Percentiles rank a stretch among this genome's conserved stretches.
phyloP scores from a whole-genome alignment of 92 coral and sea anemone genomes.

The Virgularia gustaviana region DNA sequence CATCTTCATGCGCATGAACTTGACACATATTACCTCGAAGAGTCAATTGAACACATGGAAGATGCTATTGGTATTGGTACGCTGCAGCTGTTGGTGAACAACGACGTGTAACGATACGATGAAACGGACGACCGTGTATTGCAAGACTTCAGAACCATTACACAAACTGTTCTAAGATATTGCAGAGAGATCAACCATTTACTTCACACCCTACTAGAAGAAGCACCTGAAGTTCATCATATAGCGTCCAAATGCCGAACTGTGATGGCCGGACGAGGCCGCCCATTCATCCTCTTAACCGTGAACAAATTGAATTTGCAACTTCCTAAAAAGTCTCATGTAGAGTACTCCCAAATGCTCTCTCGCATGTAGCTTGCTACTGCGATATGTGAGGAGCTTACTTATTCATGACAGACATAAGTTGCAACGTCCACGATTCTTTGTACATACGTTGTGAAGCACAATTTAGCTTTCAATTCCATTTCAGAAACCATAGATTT shows the following conservation, averaged over 20 bases:
- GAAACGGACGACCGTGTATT: background rate
- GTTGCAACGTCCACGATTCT: no score
- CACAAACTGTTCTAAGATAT: background rate
- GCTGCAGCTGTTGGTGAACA: slow-evolving; percentile 1
- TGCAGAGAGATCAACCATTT: background rate
- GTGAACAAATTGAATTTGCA: slow-evolving; percentile 55
- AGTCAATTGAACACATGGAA: background rate
- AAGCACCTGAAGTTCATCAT: background rate
- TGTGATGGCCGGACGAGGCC: slow-evolving; percentile 5
- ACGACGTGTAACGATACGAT: background rate
- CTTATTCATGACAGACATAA: no score
- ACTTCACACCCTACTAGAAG: background rate
- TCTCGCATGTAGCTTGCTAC: no score
- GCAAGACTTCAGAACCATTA: background rate
- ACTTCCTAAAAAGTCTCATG: no score
- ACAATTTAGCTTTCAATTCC: no score
- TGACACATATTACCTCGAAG: slow-evolving; percentile 1
- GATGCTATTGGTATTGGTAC: slow-evolving; percentile 13
- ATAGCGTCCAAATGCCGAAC: background rate
- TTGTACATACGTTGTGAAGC: no score
- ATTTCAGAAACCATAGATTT: no score
- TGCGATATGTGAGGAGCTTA: no score
- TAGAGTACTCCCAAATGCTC: no score
- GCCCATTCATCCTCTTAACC: slow-evolving; percentile 16
- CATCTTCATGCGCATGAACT: background rate